A percentile compares a stretch with the other conserved stretches of the same genome.
Evolutionary conservation across 2,113 vertebrate genomes (phyloP).

Genomic region (Crypturellus undulatus): DNA sequence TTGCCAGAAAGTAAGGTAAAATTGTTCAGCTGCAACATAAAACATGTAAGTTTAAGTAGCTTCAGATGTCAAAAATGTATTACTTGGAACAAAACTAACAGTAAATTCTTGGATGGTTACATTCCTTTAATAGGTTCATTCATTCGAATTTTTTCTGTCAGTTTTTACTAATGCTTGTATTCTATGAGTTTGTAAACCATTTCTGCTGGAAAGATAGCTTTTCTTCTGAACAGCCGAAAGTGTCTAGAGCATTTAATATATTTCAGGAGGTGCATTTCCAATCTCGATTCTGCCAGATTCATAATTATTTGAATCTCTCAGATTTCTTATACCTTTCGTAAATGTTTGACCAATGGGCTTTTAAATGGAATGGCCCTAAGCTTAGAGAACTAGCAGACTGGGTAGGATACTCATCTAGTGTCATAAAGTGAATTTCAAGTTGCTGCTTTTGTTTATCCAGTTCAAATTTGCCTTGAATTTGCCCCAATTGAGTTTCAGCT

Average conservation of each 20-base stretch:
- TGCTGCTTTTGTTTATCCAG: not conserved
- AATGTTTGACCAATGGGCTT: not conserved
- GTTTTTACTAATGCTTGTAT: not conserved
- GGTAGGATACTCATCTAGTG: not conserved
- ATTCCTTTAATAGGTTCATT: not conserved
- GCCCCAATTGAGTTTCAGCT: too few species aligned
- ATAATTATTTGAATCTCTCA: not conserved
- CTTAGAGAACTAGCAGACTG: not conserved
- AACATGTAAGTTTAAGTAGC: constrained; percentile 78
- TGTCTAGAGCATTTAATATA: not conserved
- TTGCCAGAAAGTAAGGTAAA: constrained; percentile 83
- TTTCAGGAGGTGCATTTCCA: not conserved
- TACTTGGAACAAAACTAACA: not conserved
- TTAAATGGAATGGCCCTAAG: not conserved
- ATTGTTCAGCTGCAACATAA: constrained; percentile 78
- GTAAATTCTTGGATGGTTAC: not conserved
- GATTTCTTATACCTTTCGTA: not conserved
- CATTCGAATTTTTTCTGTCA: not conserved
- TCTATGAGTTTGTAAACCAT: not conserved
- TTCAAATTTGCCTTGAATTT: not conserved
- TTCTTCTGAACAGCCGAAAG: not conserved
- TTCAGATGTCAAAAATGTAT: not conserved
- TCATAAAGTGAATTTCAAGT: not conserved
- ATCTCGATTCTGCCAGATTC: not conserved
- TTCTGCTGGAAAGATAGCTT: not conserved